Base-by-base conservation (phyloP, 2,113 vertebrate species). In the Zosterops lateralis region DNA sequence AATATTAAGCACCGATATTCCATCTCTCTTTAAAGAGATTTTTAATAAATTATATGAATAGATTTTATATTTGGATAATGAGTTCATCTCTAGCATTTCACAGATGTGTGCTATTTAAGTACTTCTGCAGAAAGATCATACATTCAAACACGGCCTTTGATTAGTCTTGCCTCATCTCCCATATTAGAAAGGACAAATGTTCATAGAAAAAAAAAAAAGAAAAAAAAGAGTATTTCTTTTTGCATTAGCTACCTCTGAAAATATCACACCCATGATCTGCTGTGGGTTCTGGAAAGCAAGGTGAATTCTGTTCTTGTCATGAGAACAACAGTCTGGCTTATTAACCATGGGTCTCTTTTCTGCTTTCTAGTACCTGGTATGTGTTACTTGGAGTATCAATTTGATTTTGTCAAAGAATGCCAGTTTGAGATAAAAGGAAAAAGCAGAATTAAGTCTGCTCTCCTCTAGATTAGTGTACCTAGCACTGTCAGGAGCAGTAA, bases 61-160 rank as follows among this genome's bases (percentile, higher is more conserved):
- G 67, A 80, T 90, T 93, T 96, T 95, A 83, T 94, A 96, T 94
- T 95, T 65, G 67, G 93, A 84, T 93, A 96, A 92, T 96, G 93
- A 96, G 88, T 77, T 96, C 90, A 86, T 88, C 85, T 92, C 75
- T 80, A 93, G 67, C 90, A 88, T 80, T 95, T 94, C 95, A 95
- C 87, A 96, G 95, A 95, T 94, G 85, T 93, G 66, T 90, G 92
- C 93, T 96, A 95, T 96, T 96, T 94, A 96, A 96, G 88, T 90
- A 71, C 90, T 95, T 90, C 85, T 94, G 88, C 72, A 93, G 86
- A 94, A 94, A 86, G 90, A 92, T 77, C 90, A 87, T 84, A 94
- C 47, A 74, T 92, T 94, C 90, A 77, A n/a, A 83, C 65, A 22
- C 0, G 79, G 88, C 45, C 90, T 74, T 88, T 94, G 87, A 90